phyloP scores from a whole-genome alignment of 2,888 invertebrate genomes.

The Lapara coniferarum region DNA sequence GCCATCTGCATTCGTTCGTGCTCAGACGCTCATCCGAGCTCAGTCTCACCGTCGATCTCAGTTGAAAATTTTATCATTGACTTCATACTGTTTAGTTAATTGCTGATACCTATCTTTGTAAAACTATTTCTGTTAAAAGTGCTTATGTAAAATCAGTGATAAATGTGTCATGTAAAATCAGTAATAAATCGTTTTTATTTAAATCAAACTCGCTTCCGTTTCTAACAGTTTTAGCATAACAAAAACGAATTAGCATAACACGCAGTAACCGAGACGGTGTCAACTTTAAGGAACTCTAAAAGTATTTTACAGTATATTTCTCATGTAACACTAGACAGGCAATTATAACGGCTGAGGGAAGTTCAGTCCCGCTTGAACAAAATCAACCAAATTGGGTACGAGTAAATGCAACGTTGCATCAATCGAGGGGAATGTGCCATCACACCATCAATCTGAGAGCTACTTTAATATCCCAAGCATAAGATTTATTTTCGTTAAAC shows the following conservation, averaged over 20 bases:
- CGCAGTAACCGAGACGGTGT: background rate
- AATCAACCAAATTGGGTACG: slow-evolving; percentile 70
- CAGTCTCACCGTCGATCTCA: too few species aligned
- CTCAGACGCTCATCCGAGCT: too few species aligned
- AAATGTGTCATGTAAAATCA: too few species aligned
- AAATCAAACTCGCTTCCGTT: too few species aligned
- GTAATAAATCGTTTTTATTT: too few species aligned
- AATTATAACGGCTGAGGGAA: slow-evolving; percentile 43
- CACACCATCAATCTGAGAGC: slow-evolving; percentile 32
- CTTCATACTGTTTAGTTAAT: too few species aligned
- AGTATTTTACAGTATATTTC: slow-evolving; percentile 15
- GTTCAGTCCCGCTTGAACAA: slow-evolving; percentile 56
- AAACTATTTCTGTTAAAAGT: too few species aligned
- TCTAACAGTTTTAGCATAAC: too few species aligned
- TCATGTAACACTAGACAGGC: slow-evolving; percentile 33
- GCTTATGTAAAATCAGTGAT: too few species aligned
- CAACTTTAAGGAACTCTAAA: background rate
- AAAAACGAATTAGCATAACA: background rate
- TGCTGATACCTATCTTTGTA: too few species aligned
- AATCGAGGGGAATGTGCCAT: slow-evolving; percentile 41
- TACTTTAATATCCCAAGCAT: slow-evolving; percentile 18
- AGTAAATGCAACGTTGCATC: slow-evolving; percentile 65
- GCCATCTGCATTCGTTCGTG: too few species aligned
- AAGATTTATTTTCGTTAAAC: slow-evolving; percentile 31
- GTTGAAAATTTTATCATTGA: too few species aligned